Percentiles rank a stretch among this genome's conserved stretches.
phyloP scores from a whole-genome alignment of 2,113 vertebrate genomes.

The Pseudorectes ferrugineus region DNA sequence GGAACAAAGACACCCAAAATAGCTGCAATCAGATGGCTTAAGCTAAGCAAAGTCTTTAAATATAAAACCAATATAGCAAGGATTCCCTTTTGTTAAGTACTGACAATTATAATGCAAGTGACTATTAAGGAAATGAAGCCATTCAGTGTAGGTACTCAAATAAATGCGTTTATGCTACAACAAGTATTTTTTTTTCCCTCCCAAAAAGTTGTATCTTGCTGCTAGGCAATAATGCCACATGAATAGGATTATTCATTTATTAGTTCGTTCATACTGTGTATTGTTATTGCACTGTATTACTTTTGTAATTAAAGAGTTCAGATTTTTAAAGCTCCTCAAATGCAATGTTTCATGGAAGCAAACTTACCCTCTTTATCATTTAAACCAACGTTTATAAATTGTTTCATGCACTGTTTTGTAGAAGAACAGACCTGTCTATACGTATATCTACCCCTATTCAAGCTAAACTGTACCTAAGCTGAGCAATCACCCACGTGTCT shows the following conservation, averaged over 20 bases:
- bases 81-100: background rate
- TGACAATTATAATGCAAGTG: background rate
- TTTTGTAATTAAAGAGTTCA: background rate
- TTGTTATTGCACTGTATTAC: background rate
- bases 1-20: background rate
- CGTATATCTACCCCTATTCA: background rate
- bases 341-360: background rate
- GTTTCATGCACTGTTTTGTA: background rate
- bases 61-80: background rate
- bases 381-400: background rate
- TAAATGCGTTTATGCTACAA: background rate
- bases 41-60: background rate
- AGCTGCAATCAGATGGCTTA: background rate
- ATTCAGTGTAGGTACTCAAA: background rate
- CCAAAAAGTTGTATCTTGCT: fast-evolving
- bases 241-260: background rate
- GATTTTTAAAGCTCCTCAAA: background rate
- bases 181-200: background rate
- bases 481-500: background rate
- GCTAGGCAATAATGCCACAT: background rate
- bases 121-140: background rate
- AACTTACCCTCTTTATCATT: background rate
- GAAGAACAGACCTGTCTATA: background rate
- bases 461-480: background rate
- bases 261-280: background rate